Conservation (phyloP, 2,113 vertebrate species). For the Ia io region DNA sequence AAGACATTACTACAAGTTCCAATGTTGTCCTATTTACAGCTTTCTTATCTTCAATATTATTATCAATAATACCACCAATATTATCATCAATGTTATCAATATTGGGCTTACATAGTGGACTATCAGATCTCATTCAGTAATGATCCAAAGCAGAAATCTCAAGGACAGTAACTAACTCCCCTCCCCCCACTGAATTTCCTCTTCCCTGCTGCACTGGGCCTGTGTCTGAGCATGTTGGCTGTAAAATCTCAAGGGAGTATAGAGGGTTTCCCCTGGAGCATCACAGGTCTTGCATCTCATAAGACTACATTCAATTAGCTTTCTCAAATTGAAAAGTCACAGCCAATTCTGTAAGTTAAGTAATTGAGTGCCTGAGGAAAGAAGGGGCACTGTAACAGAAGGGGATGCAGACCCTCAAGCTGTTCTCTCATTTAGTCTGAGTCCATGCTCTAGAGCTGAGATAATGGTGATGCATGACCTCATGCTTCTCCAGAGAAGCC, state of each 20-base stretch:
- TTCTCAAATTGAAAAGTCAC: constrained; percentile 52
- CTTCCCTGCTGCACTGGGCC: neutral
- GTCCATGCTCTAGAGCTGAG: rapidly evolving
- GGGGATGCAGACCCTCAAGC: neutral
- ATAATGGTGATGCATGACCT: neutral
- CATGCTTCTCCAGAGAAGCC: neutral
- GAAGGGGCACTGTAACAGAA: neutral
- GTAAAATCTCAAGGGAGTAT: neutral
- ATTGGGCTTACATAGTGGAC: neutral
- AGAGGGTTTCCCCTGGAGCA: neutral
- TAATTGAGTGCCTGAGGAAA: constrained; percentile 35
- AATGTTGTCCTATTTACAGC: neutral
- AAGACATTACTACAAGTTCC: neutral
- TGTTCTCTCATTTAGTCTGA: neutral
- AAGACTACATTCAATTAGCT: constrained; percentile 43
- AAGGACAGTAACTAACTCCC: neutral
- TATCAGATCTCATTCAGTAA: neutral
- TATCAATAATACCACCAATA: neutral
- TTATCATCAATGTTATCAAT: neutral
- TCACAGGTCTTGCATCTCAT: neutral
- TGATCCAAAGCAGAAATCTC: neutral
- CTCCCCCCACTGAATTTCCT: neutral
- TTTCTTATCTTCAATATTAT: neutral
- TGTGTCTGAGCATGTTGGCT: neutral
- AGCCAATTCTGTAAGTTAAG: constrained; percentile 53